Conservation (phyloP, 2,888 invertebrate genomes). For the Agrypnus murinus region DNA sequence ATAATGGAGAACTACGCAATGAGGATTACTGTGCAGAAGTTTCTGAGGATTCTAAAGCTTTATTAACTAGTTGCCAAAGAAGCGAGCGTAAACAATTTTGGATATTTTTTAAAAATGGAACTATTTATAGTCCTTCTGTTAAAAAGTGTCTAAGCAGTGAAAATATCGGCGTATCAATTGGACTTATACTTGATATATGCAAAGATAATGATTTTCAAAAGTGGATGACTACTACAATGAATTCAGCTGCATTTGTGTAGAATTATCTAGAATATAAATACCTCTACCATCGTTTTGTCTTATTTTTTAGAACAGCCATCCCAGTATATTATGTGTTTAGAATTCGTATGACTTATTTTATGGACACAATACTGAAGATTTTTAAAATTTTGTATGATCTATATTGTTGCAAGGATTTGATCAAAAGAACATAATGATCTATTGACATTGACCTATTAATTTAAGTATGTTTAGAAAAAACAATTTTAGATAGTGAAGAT, state of each 20-base stretch:
- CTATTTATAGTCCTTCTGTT: conserved; percentile 66
- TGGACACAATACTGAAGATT: too few species aligned
- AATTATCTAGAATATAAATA: too few species aligned
- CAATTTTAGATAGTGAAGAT: too few species aligned
- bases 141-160: conserved; percentile 68
- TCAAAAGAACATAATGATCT: too few species aligned
- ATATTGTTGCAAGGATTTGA: too few species aligned
- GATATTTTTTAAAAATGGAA: conserved; percentile 65
- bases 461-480: too few species aligned
- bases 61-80: conserved; percentile 72
- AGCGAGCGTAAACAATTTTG: conserved; percentile 69
- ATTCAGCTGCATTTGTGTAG: conserved; percentile 58
- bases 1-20: conserved; percentile 81
- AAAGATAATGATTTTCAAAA: conserved; percentile 63
- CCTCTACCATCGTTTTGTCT: too few species aligned
- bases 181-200: conserved; percentile 65
- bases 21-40: conserved; percentile 85
- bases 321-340: too few species aligned
- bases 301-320: too few species aligned
- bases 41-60: conserved; percentile 72
- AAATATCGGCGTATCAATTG: conserved; percentile 66
- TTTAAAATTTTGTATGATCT: too few species aligned
- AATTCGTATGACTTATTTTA: too few species aligned
- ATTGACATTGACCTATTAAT: too few species aligned
- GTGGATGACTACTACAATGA: conserved; percentile 67